Conservation (phyloP, 1,140 invertebrate genomes). For the Zelostemma sp. region DNA sequence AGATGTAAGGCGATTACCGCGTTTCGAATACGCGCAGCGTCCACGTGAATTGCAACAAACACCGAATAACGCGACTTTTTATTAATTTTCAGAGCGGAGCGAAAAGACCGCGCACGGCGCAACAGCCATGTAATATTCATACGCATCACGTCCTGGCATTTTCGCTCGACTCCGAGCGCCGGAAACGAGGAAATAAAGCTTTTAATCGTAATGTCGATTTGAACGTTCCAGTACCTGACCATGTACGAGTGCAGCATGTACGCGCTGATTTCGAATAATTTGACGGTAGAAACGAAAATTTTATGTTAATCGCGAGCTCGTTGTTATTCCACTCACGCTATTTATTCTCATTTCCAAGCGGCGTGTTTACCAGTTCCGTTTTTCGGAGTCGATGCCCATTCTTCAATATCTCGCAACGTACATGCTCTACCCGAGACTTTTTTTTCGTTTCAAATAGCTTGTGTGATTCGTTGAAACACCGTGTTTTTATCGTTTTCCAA, state of each 20-base stretch:
- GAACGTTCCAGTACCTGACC: not conserved
- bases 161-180: not conserved
- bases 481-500: no score
- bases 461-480: no score
- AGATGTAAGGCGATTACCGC: conserved; percentile 5
- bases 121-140: not conserved
- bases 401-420: no score
- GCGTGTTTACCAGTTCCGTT: not conserved
- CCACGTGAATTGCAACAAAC: not conserved
- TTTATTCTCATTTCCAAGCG: no score
- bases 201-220: conserved; percentile 2
- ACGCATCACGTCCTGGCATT: not conserved
- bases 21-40: not conserved
- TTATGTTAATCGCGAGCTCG: conserved; percentile 1
- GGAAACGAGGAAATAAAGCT: not conserved
- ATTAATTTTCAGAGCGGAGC: not conserved
- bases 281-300: not conserved
- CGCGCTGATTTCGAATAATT: conserved; percentile 3
- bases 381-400: no score
- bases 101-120: not conserved
- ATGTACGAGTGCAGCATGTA: not conserved
- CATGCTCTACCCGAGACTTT: no score
- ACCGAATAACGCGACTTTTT: not conserved
- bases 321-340: not conserved
- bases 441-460: no score